Conservation (phyloP, 2,797 vertebrate genomes). For the Sebastes cheni region DNA sequence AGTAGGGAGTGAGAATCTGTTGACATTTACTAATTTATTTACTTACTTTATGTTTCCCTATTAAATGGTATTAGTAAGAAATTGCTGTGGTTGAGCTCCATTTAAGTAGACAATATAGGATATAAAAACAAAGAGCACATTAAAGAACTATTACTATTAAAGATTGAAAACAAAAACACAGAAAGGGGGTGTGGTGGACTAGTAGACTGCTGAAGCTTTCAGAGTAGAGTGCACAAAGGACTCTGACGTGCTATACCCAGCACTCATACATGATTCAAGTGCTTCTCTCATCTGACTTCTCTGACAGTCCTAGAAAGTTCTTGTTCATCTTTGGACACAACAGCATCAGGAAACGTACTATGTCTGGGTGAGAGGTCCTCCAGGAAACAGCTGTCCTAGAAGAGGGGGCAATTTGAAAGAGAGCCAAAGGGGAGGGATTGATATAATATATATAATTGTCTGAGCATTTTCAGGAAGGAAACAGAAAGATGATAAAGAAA, state of each 20-base stretch:
- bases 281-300: not conserved
- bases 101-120: not conserved
- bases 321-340: not conserved
- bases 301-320: constrained; percentile 1
- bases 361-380: not conserved
- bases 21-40: not conserved
- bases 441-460: too few relatives aligned
- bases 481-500: not conserved
- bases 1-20: too few relatives aligned
- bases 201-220: not conserved
- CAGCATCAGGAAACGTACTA: not conserved
- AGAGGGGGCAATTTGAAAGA: not conserved
- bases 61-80: not conserved
- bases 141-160: not conserved
- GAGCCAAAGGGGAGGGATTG: too few relatives aligned
- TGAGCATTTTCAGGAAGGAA: not conserved
- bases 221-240: not conserved
- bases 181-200: not conserved
- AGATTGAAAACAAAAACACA: not conserved
- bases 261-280: constrained; percentile 30
- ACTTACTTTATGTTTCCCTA: not conserved
- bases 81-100: not conserved
- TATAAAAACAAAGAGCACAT: not conserved
- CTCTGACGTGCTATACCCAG: not conserved
- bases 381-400: not conserved